Conservation (phyloP, 2,888 invertebrate species). For the Marasmarcha lunaedactyla region DNA sequence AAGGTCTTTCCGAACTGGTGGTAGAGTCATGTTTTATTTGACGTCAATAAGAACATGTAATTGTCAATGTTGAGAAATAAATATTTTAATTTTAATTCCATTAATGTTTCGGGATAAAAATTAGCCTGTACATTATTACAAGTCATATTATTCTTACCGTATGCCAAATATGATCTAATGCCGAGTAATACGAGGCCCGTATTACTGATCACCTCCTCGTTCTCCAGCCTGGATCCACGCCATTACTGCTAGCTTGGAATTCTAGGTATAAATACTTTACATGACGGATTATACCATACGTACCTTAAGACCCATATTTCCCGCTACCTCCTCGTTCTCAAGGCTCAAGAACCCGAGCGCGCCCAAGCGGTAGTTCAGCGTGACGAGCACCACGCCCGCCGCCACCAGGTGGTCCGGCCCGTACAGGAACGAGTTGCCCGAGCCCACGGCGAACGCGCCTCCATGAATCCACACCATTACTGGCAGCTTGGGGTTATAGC, state of each 20-base stretch:
- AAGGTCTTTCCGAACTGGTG: no score
- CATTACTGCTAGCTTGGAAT: conserved; percentile 72
- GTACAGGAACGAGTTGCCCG: conserved; percentile 72
- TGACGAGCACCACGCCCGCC: conserved; percentile 73
- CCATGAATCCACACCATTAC: conserved; percentile 78
- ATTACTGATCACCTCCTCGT: conserved; percentile 74
- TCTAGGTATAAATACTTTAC: no score
- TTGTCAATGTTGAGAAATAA: no score
- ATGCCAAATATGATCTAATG: no score
- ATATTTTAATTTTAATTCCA: no score
- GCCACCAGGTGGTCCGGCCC: conserved; percentile 73
- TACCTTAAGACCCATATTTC: conserved; percentile 76
- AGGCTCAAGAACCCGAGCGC: conserved; percentile 74
- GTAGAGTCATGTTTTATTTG: no score
- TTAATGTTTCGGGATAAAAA: no score
- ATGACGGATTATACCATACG: no score
- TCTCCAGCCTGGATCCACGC: conserved; percentile 75
- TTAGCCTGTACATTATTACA: no score
- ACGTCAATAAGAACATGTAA: no score
- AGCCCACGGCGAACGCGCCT: conserved; percentile 73
- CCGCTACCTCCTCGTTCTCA: conserved; percentile 72
- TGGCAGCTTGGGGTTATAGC: conserved; percentile 59
- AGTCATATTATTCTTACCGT: no score
- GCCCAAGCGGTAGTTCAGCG: conserved; percentile 73
- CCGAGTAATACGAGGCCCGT: no score